A percentile compares a stretch with the other conserved stretches of the same genome.
Evolutionary conservation across 2,113 vertebrate genomes (phyloP).

Genomic region (Paramormyrops kingsleyae): DNA sequence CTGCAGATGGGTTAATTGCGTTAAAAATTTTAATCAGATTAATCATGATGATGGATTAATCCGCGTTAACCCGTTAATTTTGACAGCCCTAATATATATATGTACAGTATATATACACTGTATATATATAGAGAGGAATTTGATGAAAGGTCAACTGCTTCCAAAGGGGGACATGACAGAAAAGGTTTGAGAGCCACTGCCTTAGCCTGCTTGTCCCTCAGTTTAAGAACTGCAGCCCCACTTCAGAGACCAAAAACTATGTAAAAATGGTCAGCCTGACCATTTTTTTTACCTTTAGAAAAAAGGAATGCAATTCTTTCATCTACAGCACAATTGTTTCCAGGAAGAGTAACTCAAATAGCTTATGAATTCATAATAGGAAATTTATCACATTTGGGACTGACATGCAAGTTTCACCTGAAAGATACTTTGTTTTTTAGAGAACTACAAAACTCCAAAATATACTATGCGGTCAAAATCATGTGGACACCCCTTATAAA

Average conservation of each 20-base stretch:
- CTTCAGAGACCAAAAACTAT: neutral
- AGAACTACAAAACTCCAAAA: too few species aligned
- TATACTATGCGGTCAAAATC: neutral
- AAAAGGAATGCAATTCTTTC: neutral
- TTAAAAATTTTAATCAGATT: too few species aligned
- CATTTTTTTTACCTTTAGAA: neutral
- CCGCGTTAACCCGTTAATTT: too few species aligned
- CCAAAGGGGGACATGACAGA: too few species aligned
- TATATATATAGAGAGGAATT: too few species aligned
- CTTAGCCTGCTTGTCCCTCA: neutral
- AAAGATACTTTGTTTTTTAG: neutral
- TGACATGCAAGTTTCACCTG: neutral
- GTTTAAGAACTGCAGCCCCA: constrained; percentile 3
- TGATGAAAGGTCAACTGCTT: too few species aligned
- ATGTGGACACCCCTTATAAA: neutral
- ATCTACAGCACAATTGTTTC: neutral
- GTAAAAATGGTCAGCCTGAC: neutral
- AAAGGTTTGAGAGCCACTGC: neutral
- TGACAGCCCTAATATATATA: too few species aligned
- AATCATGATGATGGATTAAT: too few species aligned
- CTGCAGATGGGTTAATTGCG: too few species aligned
- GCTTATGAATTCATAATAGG: neutral
- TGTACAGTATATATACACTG: too few species aligned
- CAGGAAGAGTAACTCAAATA: neutral
- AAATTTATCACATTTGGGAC: neutral